These are phyloP conservation scores for Reinhardtius hippoglossoides DNA, from an alignment of 2,113 vertebrate genomes.

Conservation along the genomic window DNA sequence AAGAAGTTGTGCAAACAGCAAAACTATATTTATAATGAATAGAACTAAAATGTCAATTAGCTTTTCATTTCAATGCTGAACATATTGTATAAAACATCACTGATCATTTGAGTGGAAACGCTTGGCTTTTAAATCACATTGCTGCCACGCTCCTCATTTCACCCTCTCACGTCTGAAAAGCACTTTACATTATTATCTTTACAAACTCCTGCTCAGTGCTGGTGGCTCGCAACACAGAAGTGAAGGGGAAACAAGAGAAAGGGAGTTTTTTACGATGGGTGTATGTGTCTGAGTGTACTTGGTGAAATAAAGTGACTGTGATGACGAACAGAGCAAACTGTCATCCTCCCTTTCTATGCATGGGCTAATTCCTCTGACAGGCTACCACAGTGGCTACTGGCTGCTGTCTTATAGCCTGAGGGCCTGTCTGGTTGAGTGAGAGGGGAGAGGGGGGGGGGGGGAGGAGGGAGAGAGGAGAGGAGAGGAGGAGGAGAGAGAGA, in stretches of 20 bases:
- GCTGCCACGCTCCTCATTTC: background rate
- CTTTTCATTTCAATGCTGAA: background rate
- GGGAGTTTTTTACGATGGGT: constrained; percentile 12
- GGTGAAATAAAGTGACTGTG: constrained; percentile 71
- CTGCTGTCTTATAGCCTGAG: constrained; percentile 66
- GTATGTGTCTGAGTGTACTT: constrained; percentile 31
- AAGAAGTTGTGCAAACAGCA: too few relatives aligned
- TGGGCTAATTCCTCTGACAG: constrained; percentile 69
- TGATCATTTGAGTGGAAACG: background rate
- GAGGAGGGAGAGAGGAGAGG: too few relatives aligned
- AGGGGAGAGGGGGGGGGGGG: too few relatives aligned
- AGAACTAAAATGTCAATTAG: background rate
- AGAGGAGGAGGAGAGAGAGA: too few relatives aligned
- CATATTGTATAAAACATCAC: too few relatives aligned
- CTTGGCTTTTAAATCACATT: background rate
- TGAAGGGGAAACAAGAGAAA: background rate
- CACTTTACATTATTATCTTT: background rate
- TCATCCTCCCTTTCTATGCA: constrained; percentile 62
- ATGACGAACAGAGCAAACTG: constrained; percentile 70
- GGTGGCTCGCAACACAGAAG: background rate
- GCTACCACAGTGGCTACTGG: constrained; percentile 61
- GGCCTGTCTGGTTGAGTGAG: constrained; percentile 44
- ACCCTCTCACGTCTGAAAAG: background rate
- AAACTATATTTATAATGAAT: background rate
- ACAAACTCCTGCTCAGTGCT: background rate